Evolutionary conservation across 23 tunicate genomes (phyloP).

Genomic region (Oikopleura vanhoeffeni): DNA sequence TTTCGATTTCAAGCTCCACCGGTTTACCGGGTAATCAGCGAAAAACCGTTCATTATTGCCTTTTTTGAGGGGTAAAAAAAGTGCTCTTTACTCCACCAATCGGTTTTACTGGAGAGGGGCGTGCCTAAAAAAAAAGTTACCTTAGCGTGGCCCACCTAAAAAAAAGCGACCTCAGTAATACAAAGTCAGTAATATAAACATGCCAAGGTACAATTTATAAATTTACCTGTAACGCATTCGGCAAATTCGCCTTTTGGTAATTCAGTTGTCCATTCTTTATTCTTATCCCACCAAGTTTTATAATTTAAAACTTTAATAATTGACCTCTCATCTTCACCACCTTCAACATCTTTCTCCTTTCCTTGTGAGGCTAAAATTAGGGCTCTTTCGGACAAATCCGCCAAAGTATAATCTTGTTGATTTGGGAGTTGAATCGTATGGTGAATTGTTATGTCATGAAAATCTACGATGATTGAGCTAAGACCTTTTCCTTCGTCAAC

Average conservation of each 20-base stretch:
- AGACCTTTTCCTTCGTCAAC: constrained; percentile 37
- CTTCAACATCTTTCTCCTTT: background rate
- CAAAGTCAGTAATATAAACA: no score
- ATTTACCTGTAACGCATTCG: no score
- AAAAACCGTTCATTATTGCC: no score
- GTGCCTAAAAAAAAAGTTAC: no score
- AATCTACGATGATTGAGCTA: constrained; percentile 74
- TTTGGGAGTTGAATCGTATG: constrained; percentile 63
- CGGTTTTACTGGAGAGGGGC: no score
- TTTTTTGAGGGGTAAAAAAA: no score
- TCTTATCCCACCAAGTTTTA: constrained; percentile 72
- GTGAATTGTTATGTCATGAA: constrained; percentile 61
- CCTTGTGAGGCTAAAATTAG: constrained; percentile 34
- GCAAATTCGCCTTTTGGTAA: constrained; percentile 48
- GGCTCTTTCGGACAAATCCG: background rate
- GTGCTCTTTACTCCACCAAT: no score
- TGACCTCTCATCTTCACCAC: background rate
- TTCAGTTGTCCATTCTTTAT: constrained; percentile 62
- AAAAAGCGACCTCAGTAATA: no score
- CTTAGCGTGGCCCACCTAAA: no score
- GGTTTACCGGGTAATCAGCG: no score
- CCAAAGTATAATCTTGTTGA: background rate
- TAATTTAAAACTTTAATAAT: constrained; percentile 33
- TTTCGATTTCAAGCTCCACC: no score
- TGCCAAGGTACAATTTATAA: no score